phyloP scores from a whole-genome alignment of 1,140 invertebrate genomes.

The Drosophila asahinai region DNA sequence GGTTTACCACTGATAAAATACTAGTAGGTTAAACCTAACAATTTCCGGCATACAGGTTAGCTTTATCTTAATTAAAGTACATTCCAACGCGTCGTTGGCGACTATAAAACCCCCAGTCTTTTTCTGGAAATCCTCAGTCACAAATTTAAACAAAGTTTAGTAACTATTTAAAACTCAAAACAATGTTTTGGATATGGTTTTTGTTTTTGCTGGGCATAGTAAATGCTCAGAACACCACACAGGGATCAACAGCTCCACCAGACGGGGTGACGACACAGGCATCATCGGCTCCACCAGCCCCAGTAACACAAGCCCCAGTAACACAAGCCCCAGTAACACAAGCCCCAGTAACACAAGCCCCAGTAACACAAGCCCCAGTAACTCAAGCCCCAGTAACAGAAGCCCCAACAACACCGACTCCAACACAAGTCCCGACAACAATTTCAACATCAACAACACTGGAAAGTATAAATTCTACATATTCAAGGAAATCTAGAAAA shows the following conservation, averaged over 20 bases:
- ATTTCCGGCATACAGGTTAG: background rate
- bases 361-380: background rate
- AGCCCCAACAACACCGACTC: background rate
- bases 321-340: background rate
- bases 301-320: too few species aligned
- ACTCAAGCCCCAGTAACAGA: background rate
- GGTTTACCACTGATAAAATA: background rate
- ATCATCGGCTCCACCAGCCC: background rate
- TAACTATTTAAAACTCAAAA: background rate
- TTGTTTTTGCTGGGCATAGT: background rate
- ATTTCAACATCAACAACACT: background rate
- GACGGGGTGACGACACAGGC: background rate
- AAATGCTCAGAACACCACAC: background rate
- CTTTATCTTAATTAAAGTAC: constrained; percentile 6
- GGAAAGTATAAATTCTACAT: background rate
- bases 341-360: background rate
- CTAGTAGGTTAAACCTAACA: too few species aligned
- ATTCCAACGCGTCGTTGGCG: background rate
- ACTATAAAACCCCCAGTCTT: background rate
- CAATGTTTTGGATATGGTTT: constrained; percentile 4
- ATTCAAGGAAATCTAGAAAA: background rate
- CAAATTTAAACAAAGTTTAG: background rate
- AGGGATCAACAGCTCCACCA: too few species aligned
- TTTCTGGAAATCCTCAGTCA: background rate
- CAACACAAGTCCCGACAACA: background rate